These are phyloP conservation scores for Anthophora plumipes DNA, from an alignment of 2,888 invertebrate genomes.

Conservation along the genomic window DNA sequence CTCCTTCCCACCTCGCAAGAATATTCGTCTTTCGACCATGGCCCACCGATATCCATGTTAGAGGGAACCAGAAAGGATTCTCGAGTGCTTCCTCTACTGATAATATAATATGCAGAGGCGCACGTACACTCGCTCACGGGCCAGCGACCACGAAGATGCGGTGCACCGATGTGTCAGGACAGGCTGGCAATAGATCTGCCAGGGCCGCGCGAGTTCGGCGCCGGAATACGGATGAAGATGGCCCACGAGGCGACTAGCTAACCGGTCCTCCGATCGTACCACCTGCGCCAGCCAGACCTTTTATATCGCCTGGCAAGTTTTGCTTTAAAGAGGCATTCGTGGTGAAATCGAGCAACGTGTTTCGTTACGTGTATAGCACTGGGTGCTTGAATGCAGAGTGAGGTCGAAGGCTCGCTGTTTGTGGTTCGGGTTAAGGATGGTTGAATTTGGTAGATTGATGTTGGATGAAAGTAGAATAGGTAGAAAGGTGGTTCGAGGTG, in stretches of 20 bases:
- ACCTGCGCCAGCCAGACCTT: conserved; percentile 14
- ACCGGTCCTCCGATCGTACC: conserved; percentile 25
- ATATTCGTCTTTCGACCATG: conserved; percentile 49
- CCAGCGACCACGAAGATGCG: conserved; percentile 54
- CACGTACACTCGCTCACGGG: conserved; percentile 37
- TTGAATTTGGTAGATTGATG: too few relatives aligned
- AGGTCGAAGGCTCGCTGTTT: not conserved
- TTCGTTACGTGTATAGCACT: too few relatives aligned
- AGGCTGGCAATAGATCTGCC: conserved; percentile 65
- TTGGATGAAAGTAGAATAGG: too few relatives aligned
- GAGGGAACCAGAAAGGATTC: conserved; percentile 23
- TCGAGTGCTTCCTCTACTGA: conserved; percentile 26
- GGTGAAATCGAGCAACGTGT: not conserved
- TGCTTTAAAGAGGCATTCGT: not conserved
- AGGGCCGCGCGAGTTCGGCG: conserved; percentile 47
- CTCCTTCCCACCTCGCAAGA: conserved; percentile 10
- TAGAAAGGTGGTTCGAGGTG: too few relatives aligned
- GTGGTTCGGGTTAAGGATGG: not conserved
- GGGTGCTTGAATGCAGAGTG: not conserved
- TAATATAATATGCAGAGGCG: conserved; percentile 66
- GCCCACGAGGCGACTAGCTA: conserved; percentile 28
- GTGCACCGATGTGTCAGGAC: conserved; percentile 60
- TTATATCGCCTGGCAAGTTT: not conserved
- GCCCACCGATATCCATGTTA: not conserved
- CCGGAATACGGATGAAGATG: conserved; percentile 70